These are phyloP conservation scores for Microcebus griseorufus DNA, from an alignment of 2,113 vertebrate genomes.

Conservation along the genomic window DNA sequence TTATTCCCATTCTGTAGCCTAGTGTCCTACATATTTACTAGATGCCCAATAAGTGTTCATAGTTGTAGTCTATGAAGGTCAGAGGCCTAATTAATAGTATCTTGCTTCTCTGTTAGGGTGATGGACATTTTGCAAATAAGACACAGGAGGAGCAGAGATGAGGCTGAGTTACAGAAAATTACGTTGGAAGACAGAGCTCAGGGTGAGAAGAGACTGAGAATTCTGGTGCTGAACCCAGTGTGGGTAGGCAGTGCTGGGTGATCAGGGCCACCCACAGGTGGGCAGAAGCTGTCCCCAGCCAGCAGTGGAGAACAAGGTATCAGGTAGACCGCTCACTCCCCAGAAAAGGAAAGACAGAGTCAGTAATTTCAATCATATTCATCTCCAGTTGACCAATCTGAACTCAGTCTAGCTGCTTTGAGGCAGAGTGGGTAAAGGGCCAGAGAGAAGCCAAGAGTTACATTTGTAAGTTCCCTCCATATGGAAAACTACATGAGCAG, in stretches of 20 bases:
- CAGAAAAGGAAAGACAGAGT: neutral
- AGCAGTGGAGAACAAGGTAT: neutral
- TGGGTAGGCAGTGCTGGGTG: rapidly evolving
- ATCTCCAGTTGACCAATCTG: neutral
- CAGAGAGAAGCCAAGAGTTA: neutral
- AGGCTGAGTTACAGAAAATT: neutral
- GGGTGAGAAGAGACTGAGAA: neutral
- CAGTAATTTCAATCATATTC: neutral
- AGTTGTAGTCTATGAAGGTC: neutral
- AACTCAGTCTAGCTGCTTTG: no score
- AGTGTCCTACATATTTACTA: no score
- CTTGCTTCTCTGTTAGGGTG: neutral
- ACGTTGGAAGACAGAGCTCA: neutral
- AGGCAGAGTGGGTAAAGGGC: neutral
- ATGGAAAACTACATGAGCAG: neutral
- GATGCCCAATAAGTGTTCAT: neutral
- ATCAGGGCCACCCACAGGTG: neutral
- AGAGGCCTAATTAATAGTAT: neutral
- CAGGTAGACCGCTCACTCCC: neutral
- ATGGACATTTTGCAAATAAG: neutral
- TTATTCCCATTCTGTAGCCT: neutral
- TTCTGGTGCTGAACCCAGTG: no score
- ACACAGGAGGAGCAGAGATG: neutral
- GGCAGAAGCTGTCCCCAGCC: neutral
- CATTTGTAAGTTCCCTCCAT: neutral